phyloP scores from a whole-genome alignment of 2,797 vertebrate genomes.

The Chelmon rostratus region DNA sequence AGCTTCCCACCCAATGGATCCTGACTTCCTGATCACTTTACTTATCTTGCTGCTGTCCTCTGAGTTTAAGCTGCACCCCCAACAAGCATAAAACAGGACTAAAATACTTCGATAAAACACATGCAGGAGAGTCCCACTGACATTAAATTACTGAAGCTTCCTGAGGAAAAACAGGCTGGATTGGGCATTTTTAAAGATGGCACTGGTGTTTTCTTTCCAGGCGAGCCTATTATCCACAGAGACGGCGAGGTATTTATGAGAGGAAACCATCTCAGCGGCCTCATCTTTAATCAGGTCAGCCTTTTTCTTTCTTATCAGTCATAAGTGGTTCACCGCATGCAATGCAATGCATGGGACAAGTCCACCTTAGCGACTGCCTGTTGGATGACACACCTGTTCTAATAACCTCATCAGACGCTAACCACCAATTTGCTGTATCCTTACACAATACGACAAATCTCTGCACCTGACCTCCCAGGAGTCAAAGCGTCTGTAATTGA shows the following conservation, averaged over 20 bases:
- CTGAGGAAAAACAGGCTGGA: not conserved
- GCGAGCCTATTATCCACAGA: not conserved
- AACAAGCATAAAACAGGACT: not conserved
- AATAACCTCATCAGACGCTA: constrained; percentile 4
- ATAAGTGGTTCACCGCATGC: not conserved
- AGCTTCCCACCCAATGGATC: not conserved
- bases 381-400: not conserved
- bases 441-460: not conserved
- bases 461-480: constrained; percentile 18
- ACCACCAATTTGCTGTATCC: not conserved
- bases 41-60: not conserved
- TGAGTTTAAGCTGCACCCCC: not conserved
- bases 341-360: not conserved
- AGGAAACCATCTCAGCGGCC: not conserved
- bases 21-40: not conserved
- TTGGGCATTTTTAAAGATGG: too few relatives aligned
- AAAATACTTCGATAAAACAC: not conserved
- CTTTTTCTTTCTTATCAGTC: not conserved
- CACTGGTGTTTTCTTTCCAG: too few relatives aligned
- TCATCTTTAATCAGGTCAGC: not conserved
- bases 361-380: not conserved
- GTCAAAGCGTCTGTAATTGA: not conserved
- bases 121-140: not conserved
- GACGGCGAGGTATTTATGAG: not conserved
- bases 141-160: not conserved